Evolutionary conservation across 2,888 invertebrate genomes (phyloP).

Genomic region (Drosophila limbata): DNA sequence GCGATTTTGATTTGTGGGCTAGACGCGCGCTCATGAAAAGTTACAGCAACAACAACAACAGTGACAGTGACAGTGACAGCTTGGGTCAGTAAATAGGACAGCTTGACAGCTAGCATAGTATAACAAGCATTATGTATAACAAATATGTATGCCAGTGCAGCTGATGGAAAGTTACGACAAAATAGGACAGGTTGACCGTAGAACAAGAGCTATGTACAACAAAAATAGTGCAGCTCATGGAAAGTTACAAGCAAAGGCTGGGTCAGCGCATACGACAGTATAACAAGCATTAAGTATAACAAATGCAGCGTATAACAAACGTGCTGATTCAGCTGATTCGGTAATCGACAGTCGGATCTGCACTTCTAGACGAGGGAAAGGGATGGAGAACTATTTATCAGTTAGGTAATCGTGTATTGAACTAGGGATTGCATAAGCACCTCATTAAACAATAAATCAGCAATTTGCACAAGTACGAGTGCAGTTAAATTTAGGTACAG

Average conservation of each 20-base stretch:
- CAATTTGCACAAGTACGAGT: slow-evolving; percentile 25
- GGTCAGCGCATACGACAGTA: background rate
- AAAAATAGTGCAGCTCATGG: background rate
- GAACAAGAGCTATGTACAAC: background rate
- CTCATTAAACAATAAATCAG: slow-evolving; percentile 7
- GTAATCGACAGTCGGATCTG: slow-evolving; percentile 31
- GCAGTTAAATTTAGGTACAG: background rate
- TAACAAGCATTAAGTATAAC: slow-evolving; percentile 3
- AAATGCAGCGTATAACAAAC: slow-evolving; percentile 21
- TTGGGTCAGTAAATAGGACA: slow-evolving; percentile 30
- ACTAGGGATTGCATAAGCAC: slow-evolving; percentile 31
- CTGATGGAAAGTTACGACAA: background rate
- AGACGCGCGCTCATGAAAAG: slow-evolving; percentile 53
- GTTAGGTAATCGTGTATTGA: slow-evolving; percentile 30
- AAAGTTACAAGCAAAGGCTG: background rate
- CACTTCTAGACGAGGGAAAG: background rate
- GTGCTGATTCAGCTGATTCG: slow-evolving; percentile 50
- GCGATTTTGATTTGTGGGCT: slow-evolving; percentile 12
- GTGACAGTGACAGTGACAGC: slow-evolving; percentile 1
- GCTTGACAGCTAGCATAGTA: slow-evolving; percentile 1
- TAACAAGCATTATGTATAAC: slow-evolving; percentile 4
- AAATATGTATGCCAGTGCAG: background rate
- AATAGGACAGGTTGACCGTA: slow-evolving; percentile 15
- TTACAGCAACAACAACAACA: slow-evolving; percentile 18
- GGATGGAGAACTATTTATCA: slow-evolving; percentile 11